These are phyloP conservation scores for Stomatorhinus walkeri DNA, from an alignment of 2,797 vertebrate genomes.

Conservation along the genomic window DNA sequence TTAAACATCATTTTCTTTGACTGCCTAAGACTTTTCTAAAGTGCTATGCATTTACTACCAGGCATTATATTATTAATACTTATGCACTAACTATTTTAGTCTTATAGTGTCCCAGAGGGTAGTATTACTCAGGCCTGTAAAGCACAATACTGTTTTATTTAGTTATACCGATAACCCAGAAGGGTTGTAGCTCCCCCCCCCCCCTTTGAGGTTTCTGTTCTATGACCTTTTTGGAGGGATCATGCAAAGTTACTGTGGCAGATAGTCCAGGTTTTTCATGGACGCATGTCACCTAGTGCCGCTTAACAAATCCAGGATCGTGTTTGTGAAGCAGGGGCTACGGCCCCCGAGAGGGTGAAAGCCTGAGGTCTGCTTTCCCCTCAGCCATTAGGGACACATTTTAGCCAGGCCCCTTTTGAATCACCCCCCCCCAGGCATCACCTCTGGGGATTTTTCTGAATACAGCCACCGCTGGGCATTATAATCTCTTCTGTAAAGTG, in stretches of 20 bases:
- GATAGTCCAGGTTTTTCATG: background rate
- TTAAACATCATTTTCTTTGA: background rate
- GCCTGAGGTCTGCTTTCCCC: slow-evolving; percentile 17
- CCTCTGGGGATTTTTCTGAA: background rate
- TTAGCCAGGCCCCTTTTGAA: slow-evolving; percentile 60
- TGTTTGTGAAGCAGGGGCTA: slow-evolving; percentile 32
- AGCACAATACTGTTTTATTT: background rate
- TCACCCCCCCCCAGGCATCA: slow-evolving; percentile 53
- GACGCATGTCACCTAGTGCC: background rate
- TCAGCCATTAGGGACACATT: slow-evolving; percentile 48
- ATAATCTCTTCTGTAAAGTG: background rate
- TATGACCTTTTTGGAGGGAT: background rate
- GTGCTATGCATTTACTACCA: background rate
- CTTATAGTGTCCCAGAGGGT: background rate
- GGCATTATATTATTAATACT: background rate
- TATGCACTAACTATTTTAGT: background rate
- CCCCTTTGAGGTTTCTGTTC: background rate
- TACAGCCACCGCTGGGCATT: background rate
- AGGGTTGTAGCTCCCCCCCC: too few relatives aligned
- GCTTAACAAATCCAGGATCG: slow-evolving; percentile 35
- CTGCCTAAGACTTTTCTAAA: background rate
- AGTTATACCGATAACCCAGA: background rate
- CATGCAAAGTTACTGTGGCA: background rate
- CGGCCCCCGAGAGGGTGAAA: slow-evolving; percentile 53
- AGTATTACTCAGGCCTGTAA: background rate